Conservation (phyloP, 2,113 vertebrate species). For the Rhabdornis inornatus region DNA sequence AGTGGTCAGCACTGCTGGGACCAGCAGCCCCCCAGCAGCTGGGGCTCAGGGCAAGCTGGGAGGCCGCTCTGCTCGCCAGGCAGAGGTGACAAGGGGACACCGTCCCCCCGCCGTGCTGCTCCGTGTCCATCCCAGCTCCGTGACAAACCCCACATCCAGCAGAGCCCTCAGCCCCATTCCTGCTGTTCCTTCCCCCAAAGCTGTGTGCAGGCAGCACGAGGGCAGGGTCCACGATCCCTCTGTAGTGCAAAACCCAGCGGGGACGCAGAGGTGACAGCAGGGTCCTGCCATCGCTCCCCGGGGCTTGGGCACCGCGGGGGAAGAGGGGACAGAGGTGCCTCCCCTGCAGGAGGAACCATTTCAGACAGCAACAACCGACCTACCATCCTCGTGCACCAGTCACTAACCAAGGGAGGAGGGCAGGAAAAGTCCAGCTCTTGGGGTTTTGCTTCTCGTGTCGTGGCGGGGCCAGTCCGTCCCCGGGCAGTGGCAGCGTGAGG, state of each 20-base stretch:
- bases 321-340: not conserved
- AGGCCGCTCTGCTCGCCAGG: not conserved
- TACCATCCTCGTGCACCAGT: constrained; percentile 67
- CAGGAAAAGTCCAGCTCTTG: constrained; percentile 42
- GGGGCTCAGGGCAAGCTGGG: not conserved
- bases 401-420: constrained; percentile 44
- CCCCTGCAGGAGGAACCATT: constrained; percentile 18
- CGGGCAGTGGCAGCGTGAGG: constrained; percentile 7
- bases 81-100: not conserved
- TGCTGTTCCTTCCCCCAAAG: constrained; percentile 8
- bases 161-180: not conserved
- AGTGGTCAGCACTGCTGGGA: not conserved
- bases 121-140: not conserved
- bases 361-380: constrained; percentile 55
- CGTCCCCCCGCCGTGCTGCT: fast-evolving
- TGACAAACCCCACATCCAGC: not conserved
- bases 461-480: not conserved
- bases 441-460: not conserved
- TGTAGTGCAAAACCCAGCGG: constrained; percentile 48
- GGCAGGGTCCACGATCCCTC: not conserved
- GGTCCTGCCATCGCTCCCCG: not conserved
- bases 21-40: not conserved
- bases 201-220: not conserved
- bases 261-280: not conserved
- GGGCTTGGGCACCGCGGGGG: not conserved